Evolutionary conservation across 2,113 vertebrate species (phyloP), one percentile per base, ranked within the genome.

Genomic region (Chaenocephalus aceratus): DNA sequence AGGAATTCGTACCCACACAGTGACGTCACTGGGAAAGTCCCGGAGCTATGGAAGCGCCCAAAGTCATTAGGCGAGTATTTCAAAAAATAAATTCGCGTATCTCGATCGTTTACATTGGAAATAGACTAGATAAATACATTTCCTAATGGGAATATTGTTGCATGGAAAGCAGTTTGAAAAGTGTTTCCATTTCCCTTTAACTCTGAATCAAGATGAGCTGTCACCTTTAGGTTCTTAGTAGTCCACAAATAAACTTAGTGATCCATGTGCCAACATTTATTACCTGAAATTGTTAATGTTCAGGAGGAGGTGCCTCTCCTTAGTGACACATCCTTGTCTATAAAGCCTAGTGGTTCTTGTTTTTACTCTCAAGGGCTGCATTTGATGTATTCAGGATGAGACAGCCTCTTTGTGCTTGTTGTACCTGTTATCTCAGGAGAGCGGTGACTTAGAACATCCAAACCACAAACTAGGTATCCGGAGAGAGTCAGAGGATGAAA

Each of bases 381-480:
- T 48, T 30, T 81, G 66, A 69, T 75, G 69, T 74, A 53, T 10
- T 71, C 54, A 53, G 63, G 59, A 45, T 59, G 16, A 68, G 61
- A 57, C 57, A 71, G 12, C 54, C 53, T 54, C 10, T 30, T 66
- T 36, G 21, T 14, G 68, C 15, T 46, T 26, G 49, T 71, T 30
- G 9, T 57, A 3, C 53, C 26, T 57, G 15, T 44, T 30, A 68
- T 58, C 70, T 91, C 59, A 46, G 21, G 51, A 77, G 54, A 76
- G 60, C 5, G 14, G 11, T 30, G 52, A 41, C 23, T 77, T 69
- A 72, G 45, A 58, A 51, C 69, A 83, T 54, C 44, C 62, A 68
- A 63, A 66, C 21, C 44, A 34, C 8, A 5, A 54, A 58, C 52
- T 26, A 21, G 49, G 36, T 41, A 41, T 41, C 36, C 53, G 26